Conservation (phyloP, 1,140 invertebrate genomes). For the Conopomorpha cramerella region DNA sequence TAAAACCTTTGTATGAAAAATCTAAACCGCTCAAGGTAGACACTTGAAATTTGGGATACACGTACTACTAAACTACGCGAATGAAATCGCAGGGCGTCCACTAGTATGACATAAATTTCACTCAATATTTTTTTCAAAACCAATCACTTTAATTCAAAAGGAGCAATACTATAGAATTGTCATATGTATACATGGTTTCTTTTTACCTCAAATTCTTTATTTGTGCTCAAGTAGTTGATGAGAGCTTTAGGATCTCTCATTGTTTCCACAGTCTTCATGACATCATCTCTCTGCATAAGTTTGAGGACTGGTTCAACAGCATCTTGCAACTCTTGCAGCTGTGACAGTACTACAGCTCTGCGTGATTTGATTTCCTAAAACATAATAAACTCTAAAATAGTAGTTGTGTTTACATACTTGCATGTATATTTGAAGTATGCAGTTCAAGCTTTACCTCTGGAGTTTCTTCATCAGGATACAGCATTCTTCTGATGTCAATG, state of each 20-base stretch:
- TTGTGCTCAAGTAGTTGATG: constrained; percentile 79
- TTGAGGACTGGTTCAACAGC: constrained; percentile 82
- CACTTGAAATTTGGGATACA: constrained; percentile 6
- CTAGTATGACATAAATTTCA: too few species aligned
- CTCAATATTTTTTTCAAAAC: too few species aligned
- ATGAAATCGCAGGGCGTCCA: too few species aligned
- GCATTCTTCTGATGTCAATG: constrained; percentile 88
- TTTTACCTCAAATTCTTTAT: constrained; percentile 76
- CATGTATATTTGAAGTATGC: constrained; percentile 4
- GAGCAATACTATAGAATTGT: too few species aligned
- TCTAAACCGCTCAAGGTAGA: too few species aligned
- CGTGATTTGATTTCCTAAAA: constrained; percentile 77
- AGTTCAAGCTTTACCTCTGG: constrained; percentile 78
- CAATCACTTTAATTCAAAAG: too few species aligned
- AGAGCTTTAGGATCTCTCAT: constrained; percentile 92
- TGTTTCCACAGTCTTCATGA: constrained; percentile 89
- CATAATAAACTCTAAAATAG: constrained; percentile 3
- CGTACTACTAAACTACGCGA: too few species aligned
- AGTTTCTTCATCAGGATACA: constrained; percentile 83
- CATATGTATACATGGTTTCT: too few species aligned
- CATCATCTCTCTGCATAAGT: constrained; percentile 87
- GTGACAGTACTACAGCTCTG: constrained; percentile 80
- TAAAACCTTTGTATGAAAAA: too few species aligned
- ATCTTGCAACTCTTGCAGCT: constrained; percentile 83
- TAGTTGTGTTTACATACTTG: constrained; percentile 3